These are phyloP conservation scores for Heterotis niloticus DNA, from an alignment of 2,113 vertebrate species.

Conservation along the genomic window DNA sequence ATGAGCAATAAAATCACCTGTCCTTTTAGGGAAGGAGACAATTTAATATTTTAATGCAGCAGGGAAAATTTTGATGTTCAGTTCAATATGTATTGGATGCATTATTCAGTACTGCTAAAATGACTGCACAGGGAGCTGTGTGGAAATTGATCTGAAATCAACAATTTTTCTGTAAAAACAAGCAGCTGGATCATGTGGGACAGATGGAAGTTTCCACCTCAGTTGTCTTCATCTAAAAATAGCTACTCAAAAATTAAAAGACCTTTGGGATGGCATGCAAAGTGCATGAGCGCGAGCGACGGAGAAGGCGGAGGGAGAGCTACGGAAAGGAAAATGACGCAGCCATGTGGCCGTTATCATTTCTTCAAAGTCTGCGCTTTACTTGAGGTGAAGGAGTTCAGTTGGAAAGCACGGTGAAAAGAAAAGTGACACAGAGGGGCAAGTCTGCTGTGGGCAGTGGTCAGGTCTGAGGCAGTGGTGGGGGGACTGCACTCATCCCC, in stretches of 20 bases:
- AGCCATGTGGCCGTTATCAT: constrained; percentile 42
- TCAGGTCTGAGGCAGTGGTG: too few relatives aligned
- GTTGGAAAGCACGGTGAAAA: background rate
- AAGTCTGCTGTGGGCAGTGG: too few relatives aligned
- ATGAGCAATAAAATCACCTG: background rate
- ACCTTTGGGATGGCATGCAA: constrained; percentile 60
- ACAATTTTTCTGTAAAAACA: constrained; percentile 54
- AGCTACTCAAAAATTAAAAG: constrained; percentile 71
- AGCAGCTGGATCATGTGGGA: constrained; percentile 72
- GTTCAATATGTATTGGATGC: background rate
- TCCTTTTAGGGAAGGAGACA: background rate
- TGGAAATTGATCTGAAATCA: constrained; percentile 37
- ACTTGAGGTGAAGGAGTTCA: too few relatives aligned
- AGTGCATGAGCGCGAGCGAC: constrained; percentile 56
- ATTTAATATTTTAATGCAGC: background rate
- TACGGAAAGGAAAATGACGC: constrained; percentile 46
- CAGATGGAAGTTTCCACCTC: constrained; percentile 79
- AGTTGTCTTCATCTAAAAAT: constrained; percentile 74
- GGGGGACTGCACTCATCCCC: too few relatives aligned
- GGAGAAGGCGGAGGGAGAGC: constrained; percentile 33
- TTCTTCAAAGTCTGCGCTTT: constrained; percentile 17
- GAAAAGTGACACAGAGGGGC: background rate
- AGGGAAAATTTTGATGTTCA: background rate
- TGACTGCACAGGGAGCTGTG: constrained; percentile 28
- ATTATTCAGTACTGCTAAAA: background rate